Conservation (phyloP, 2,888 invertebrate genomes). For the Trisateles emortualis region DNA sequence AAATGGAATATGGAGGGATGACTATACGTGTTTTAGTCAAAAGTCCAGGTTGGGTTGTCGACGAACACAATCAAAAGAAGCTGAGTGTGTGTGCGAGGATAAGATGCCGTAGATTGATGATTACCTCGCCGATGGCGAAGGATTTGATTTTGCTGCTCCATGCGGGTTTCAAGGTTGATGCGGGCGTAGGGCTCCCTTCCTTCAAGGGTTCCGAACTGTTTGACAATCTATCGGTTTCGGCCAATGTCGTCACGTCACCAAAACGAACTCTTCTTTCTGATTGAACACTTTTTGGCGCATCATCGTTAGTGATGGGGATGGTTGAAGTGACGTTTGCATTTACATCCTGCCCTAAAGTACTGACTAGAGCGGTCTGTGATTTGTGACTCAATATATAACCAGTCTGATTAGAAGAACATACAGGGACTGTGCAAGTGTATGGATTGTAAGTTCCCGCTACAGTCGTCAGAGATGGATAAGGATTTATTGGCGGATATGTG, state of each 20-base stretch:
- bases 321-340: conserved; percentile 73
- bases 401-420: conserved; percentile 62
- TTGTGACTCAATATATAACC: conserved; percentile 54
- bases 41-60: conserved; percentile 70
- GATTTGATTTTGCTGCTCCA: conserved; percentile 85
- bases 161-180: conserved; percentile 77
- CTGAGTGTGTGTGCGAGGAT: conserved; percentile 76
- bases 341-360: conserved; percentile 71
- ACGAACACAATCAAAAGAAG: conserved; percentile 86
- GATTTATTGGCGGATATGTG: conserved; percentile 80
- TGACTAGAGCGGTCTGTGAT: conserved; percentile 63
- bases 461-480: conserved; percentile 80
- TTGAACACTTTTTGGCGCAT: conserved; percentile 73
- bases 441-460: conserved; percentile 83
- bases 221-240: conserved; percentile 72
- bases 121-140: conserved; percentile 87
- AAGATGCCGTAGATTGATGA: conserved; percentile 79
- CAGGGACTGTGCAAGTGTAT: conserved; percentile 75
- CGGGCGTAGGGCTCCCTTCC: conserved; percentile 74
- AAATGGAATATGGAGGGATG: conserved; percentile 72
- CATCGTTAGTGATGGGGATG: conserved; percentile 59
- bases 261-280: conserved; percentile 84
- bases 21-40: conserved; percentile 73
- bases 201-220: conserved; percentile 71
- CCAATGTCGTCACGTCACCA: conserved; percentile 79